phyloP scores from a whole-genome alignment of 2,888 invertebrate genomes.

The Lasius fuliginosus region DNA sequence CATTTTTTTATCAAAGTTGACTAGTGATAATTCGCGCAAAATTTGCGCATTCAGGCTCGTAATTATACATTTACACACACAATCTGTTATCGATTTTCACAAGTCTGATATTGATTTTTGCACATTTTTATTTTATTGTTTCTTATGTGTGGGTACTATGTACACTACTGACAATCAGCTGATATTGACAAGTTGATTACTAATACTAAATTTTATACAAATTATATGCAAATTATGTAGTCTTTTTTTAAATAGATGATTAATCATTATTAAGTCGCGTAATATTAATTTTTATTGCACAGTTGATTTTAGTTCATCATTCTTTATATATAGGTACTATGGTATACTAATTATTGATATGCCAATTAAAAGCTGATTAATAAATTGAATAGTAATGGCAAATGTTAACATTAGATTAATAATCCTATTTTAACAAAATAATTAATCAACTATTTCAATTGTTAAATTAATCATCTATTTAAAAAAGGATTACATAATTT shows the following conservation, averaged over 20 bases:
- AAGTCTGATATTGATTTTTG: neutral
- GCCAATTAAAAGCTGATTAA: neutral
- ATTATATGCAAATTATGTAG: no score
- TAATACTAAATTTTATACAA: no score
- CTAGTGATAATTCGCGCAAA: neutral
- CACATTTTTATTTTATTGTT: no score
- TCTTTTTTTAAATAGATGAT: no score
- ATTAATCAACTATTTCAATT: neutral
- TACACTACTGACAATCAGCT: no score
- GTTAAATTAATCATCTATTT: no score
- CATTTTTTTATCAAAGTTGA: neutral
- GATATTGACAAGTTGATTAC: no score
- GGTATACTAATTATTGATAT: neutral
- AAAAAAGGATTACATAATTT: no score
- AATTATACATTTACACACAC: neutral
- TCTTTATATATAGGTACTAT: neutral
- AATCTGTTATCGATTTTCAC: neutral
- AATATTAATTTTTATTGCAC: conserved; percentile 7
- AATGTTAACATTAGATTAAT: neutral
- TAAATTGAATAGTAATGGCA: neutral
- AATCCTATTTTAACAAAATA: neutral
- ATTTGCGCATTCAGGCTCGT: neutral
- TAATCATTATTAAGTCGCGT: neutral
- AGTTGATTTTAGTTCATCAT: neutral
- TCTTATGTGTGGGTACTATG: no score